phyloP scores from a whole-genome alignment of 1,140 invertebrate genomes.

The Drosophila ogumai region DNA sequence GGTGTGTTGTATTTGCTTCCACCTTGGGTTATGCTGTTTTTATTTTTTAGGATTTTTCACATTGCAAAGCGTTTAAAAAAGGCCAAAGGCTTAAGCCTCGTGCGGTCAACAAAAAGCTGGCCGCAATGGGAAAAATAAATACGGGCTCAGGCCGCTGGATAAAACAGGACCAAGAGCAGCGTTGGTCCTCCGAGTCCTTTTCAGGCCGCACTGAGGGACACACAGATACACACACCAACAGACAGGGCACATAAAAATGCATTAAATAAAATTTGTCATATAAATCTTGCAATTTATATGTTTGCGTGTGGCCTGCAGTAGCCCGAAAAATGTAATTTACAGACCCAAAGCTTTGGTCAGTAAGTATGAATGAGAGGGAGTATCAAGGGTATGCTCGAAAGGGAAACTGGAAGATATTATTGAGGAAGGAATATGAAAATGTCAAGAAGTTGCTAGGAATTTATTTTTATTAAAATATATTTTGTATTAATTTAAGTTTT shows the following conservation, averaged over 20 bases:
- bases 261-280: conserved; percentile 84
- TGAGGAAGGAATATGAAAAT: background rate
- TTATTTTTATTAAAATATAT: too few relatives aligned
- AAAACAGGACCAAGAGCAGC: conserved; percentile 41
- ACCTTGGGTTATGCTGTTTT: conserved; percentile 16
- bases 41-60: conserved; percentile 46
- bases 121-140: conserved; percentile 54
- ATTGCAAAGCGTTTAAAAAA: conserved; percentile 52
- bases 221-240: conserved; percentile 5
- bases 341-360: conserved; percentile 65
- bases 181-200: conserved; percentile 27
- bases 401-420: background rate
- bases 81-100: conserved; percentile 46
- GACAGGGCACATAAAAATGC: conserved; percentile 68
- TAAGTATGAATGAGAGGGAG: conserved; percentile 15
- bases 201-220: conserved; percentile 8
- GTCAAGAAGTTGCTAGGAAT: too few relatives aligned
- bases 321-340: conserved; percentile 78
- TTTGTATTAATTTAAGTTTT: too few relatives aligned
- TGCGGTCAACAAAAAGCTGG: conserved; percentile 51
- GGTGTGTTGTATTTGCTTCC: background rate
- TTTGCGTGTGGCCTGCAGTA: conserved; percentile 54
- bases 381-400: conserved; percentile 8
- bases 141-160: conserved; percentile 49
- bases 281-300: conserved; percentile 83